These are phyloP conservation scores for Aurelia sp. DNA, from an alignment of 30 jellyfish, hydroid and myxozoan species.

Conservation along the genomic window DNA sequence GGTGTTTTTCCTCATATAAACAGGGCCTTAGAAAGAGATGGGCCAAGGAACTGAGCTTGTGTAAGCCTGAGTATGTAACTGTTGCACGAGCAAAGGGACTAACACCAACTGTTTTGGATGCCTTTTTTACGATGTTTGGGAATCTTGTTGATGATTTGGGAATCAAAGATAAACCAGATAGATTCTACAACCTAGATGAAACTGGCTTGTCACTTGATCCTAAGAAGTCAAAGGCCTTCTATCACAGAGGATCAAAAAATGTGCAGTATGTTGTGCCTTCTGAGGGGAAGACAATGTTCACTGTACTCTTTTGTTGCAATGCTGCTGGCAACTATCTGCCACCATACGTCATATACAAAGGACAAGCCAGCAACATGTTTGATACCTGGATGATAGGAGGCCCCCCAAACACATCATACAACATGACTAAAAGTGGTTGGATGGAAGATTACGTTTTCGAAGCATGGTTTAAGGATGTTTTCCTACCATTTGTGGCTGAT, in stretches of 20 bases:
- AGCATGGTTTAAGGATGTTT: conserved; percentile 40
- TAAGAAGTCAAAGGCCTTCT: conserved; percentile 10
- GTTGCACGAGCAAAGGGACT: conserved; percentile 10
- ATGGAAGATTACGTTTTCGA: conserved; percentile 54
- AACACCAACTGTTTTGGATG: background rate
- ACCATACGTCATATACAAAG: conserved; percentile 72
- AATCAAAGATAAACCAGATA: conserved; percentile 28
- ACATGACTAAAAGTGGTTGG: conserved; percentile 29
- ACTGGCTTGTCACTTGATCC: conserved; percentile 46
- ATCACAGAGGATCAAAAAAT: conserved; percentile 46
- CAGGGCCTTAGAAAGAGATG: too few relatives aligned
- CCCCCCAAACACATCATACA: conserved; percentile 29
- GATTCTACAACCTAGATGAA: conserved; percentile 37
- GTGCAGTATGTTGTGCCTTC: conserved; percentile 13
- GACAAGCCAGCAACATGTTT: conserved; percentile 19
- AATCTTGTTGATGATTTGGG: conserved; percentile 26
- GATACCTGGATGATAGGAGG: conserved; percentile 43
- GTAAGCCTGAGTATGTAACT: conserved; percentile 17
- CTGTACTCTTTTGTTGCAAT: conserved; percentile 70
- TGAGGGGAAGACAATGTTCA: conserved; percentile 59
- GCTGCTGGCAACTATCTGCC: conserved; percentile 68
- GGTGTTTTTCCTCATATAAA: too few relatives aligned
- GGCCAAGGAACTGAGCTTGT: conserved; percentile 8
- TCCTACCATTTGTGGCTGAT: too few relatives aligned
- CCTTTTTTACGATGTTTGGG: conserved; percentile 8